These are phyloP conservation scores for Melipona quadrifasciata DNA, from an alignment of 1,140 invertebrate species.

Conservation along the genomic window DNA sequence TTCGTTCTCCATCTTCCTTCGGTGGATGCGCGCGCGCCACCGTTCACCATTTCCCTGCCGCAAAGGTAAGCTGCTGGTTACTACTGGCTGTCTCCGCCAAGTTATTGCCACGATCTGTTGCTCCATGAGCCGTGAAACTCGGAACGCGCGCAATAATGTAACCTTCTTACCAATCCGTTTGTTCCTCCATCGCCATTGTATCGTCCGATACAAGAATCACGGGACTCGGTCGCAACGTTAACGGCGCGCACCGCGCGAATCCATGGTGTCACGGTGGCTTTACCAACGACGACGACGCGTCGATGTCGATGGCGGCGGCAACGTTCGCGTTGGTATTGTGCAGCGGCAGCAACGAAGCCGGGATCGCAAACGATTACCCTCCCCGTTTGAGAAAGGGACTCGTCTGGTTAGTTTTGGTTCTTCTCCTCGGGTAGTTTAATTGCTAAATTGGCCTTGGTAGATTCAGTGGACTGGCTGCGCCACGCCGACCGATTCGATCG, in stretches of 20 bases:
- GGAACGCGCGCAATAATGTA: slow-evolving; percentile 73
- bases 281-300: slow-evolving; percentile 17
- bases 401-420: slow-evolving; percentile 67
- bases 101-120: slow-evolving; percentile 67
- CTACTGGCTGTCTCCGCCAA: slow-evolving; percentile 60
- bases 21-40: slow-evolving; percentile 5
- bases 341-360: neutral
- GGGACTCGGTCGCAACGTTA: slow-evolving; percentile 22
- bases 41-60: slow-evolving; percentile 8
- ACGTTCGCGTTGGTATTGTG: neutral
- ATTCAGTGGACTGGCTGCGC: slow-evolving; percentile 39
- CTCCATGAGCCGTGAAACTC: slow-evolving; percentile 74
- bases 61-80: slow-evolving; percentile 50
- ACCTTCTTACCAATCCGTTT: slow-evolving; percentile 71
- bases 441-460: slow-evolving; percentile 69
- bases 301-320: neutral
- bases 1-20: slow-evolving; percentile 2
- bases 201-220: slow-evolving; percentile 59
- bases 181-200: slow-evolving; percentile 21
- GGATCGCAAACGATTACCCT: slow-evolving; percentile 40
- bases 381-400: slow-evolving; percentile 7
- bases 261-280: slow-evolving; percentile 35
- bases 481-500: slow-evolving; percentile 18
- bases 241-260: slow-evolving; percentile 61
- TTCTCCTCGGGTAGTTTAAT: slow-evolving; percentile 74